Conservation (phyloP, 1,140 invertebrate genomes). For the Aphis gossypii region DNA sequence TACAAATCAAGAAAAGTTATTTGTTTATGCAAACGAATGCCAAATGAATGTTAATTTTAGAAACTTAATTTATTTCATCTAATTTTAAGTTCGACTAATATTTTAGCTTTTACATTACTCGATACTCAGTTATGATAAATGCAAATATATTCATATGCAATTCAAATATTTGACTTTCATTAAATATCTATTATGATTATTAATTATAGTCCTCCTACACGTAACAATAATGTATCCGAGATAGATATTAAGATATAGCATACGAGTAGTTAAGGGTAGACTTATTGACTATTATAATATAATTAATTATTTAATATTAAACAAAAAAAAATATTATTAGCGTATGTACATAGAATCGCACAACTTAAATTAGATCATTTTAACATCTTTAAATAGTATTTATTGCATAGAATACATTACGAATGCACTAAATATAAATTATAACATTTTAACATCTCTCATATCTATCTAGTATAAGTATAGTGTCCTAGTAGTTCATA, state of each 20-base stretch:
- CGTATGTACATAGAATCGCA: too few relatives aligned
- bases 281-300: too few relatives aligned
- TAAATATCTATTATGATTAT: background rate
- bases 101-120: background rate
- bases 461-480: too few relatives aligned
- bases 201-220: too few relatives aligned
- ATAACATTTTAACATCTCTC: background rate
- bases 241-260: too few relatives aligned
- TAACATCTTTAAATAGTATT: too few relatives aligned
- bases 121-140: background rate
- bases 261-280: too few relatives aligned
- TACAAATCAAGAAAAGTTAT: background rate
- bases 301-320: too few relatives aligned
- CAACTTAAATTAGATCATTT: too few relatives aligned
- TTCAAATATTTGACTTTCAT: background rate
- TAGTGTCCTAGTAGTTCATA: too few relatives aligned
- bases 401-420: background rate
- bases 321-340: too few relatives aligned
- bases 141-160: background rate
- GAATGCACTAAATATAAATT: background rate
- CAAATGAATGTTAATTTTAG: constrained; percentile 21
- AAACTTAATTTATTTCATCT: background rate
- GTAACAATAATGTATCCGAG: too few relatives aligned
- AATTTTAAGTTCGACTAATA: background rate
- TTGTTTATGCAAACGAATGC: background rate